Conservation (phyloP, 2,797 vertebrate genomes). For the Chelidonichthys spinosus region DNA sequence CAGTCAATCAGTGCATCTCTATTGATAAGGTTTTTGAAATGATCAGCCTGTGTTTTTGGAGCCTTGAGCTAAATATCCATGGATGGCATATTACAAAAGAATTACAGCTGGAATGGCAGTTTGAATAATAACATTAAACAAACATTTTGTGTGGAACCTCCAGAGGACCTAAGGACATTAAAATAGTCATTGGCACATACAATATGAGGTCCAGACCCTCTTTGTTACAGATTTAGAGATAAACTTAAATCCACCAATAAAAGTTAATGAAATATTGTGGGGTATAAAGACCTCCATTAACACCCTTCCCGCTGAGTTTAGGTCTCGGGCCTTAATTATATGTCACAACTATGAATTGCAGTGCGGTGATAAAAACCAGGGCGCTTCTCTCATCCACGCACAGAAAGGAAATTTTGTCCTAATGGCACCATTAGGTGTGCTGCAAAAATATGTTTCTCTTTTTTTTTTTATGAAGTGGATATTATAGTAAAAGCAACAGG, state of each 20-base stretch:
- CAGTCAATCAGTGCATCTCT: neutral
- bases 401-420: conserved; percentile 6
- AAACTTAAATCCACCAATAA: neutral
- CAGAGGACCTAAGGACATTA: neutral
- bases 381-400: conserved; percentile 11
- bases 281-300: conserved; percentile 25
- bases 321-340: conserved; percentile 29
- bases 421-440: conserved; percentile 31
- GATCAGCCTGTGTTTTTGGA: neutral
- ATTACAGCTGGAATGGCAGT: neutral
- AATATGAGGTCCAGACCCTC: neutral
- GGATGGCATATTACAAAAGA: neutral
- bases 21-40: neutral
- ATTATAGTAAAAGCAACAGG: conserved; percentile 41
- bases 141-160: neutral
- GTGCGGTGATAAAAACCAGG: conserved; percentile 15
- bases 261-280: neutral
- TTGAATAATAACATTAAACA: conserved; percentile 1
- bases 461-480: conserved; percentile 16
- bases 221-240: neutral
- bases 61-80: neutral
- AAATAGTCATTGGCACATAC: neutral
- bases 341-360: conserved; percentile 32
- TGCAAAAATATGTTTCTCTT: conserved; percentile 1
- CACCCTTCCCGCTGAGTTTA: conserved; percentile 13